These are phyloP conservation scores for Leuciscus idus DNA, from an alignment of 2,113 vertebrate species.

Conservation along the genomic window DNA sequence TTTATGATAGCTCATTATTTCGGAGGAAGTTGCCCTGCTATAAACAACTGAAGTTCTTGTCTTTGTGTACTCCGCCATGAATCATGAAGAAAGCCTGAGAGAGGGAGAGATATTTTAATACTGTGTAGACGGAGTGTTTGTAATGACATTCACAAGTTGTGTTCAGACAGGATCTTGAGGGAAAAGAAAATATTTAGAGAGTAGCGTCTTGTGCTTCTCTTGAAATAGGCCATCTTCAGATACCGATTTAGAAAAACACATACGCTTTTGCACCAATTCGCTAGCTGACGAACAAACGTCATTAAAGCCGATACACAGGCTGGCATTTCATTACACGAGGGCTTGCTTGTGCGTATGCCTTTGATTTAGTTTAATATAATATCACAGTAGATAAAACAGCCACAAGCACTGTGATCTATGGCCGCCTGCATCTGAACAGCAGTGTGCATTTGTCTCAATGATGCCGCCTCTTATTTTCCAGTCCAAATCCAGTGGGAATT, in stretches of 20 bases:
- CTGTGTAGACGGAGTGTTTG: slow-evolving; percentile 3
- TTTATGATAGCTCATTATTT: slow-evolving; percentile 28
- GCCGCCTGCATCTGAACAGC: slow-evolving; percentile 37
- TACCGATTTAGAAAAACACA: slow-evolving; percentile 33
- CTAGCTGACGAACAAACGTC: slow-evolving; percentile 18
- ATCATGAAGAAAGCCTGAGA: slow-evolving; percentile 28
- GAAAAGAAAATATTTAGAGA: slow-evolving; percentile 39
- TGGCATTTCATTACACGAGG: slow-evolving; percentile 25
- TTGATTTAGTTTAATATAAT: slow-evolving; percentile 35
- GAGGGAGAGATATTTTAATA: slow-evolving; percentile 37
- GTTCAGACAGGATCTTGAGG: slow-evolving; percentile 29
- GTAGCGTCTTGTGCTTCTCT: slow-evolving; percentile 11
- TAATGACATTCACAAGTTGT: slow-evolving; percentile 35
- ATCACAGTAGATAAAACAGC: slow-evolving; percentile 34
- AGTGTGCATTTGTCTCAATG: slow-evolving; percentile 32
- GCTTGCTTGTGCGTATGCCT: slow-evolving; percentile 29
- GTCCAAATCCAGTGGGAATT: slow-evolving; percentile 29
- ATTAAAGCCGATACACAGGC: slow-evolving; percentile 21
- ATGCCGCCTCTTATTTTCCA: slow-evolving; percentile 19
- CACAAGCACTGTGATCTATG: slow-evolving; percentile 40
- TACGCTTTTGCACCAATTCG: not conserved
- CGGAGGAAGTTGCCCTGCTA: slow-evolving; percentile 12
- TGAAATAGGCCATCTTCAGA: slow-evolving; percentile 28
- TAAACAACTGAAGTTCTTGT: slow-evolving; percentile 7
- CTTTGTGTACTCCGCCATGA: slow-evolving; percentile 3